Percentiles rank a stretch among this genome's conserved stretches.
phyloP scores from a whole-genome alignment of 30 jellyfish, hydroid and myxozoan species.

The Clytia hemisphaerica region DNA sequence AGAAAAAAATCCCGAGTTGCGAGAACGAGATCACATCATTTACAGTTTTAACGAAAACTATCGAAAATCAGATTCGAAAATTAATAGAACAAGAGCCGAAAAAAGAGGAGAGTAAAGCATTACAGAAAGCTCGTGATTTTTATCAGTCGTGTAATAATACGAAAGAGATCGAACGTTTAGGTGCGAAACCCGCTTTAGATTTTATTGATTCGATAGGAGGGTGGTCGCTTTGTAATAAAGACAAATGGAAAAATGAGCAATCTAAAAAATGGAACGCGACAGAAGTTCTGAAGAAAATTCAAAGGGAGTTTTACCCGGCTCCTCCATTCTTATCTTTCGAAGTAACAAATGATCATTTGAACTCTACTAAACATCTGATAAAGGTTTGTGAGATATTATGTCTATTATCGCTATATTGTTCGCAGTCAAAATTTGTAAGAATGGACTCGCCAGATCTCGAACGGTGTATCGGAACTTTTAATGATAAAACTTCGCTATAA shows the following conservation, averaged over 20 bases:
- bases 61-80: slow-evolving; percentile 59
- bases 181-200: slow-evolving; percentile 78
- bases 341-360: slow-evolving; percentile 91
- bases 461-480: too few species aligned
- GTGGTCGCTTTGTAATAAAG: slow-evolving; percentile 69
- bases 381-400: slow-evolving; percentile 47
- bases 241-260: slow-evolving; percentile 28
- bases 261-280: slow-evolving; percentile 61
- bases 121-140: slow-evolving; percentile 66
- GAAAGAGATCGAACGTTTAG: slow-evolving; percentile 46
- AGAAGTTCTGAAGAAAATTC: slow-evolving; percentile 50
- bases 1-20: slow-evolving; percentile 86
- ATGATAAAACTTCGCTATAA: too few species aligned
- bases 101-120: slow-evolving; percentile 79
- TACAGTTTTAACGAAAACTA: slow-evolving; percentile 72
- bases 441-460: too few species aligned
- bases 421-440: too few species aligned
- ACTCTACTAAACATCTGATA: slow-evolving; percentile 80
- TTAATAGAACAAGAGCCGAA: slow-evolving; percentile 63
- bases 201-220: slow-evolving; percentile 65
- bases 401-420: too few species aligned
- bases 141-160: slow-evolving; percentile 78
- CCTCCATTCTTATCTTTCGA: slow-evolving; percentile 94
- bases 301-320: slow-evolving; percentile 81
- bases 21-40: slow-evolving; percentile 93